Percentiles rank a stretch among this genome's conserved stretches.
These are phyloP conservation scores for Drosophila baimaii DNA, from an alignment of 1,140 invertebrate genomes.

Conservation along the genomic window DNA sequence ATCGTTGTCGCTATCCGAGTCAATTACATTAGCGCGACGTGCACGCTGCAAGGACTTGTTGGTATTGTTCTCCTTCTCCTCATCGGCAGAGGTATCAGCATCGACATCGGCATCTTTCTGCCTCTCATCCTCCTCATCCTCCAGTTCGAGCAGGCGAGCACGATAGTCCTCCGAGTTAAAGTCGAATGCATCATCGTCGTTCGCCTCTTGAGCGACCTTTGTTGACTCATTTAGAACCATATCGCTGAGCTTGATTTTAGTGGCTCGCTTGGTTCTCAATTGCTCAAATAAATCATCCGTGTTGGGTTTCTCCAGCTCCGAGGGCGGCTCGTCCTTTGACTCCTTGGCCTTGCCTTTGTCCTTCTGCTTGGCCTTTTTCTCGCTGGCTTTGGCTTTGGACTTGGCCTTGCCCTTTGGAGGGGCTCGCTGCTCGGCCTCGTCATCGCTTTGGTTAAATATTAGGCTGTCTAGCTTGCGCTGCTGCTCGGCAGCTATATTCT, in stretches of 20 bases:
- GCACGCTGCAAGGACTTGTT: conserved; percentile 73
- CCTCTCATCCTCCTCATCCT: conserved; percentile 47
- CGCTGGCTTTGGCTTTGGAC: conserved; percentile 29
- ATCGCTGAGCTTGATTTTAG: conserved; percentile 73
- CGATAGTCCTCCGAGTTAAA: conserved; percentile 83
- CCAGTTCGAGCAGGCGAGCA: conserved; percentile 73
- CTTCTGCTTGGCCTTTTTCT: conserved; percentile 41
- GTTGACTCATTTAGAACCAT: conserved; percentile 68
- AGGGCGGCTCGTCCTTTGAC: conserved; percentile 45
- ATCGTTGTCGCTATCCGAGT: conserved; percentile 79
- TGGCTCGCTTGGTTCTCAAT: conserved; percentile 77
- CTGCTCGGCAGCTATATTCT: conserved; percentile 62
- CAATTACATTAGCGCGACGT: conserved; percentile 84
- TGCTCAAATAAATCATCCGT: conserved; percentile 79
- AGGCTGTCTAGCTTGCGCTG: conserved; percentile 72
- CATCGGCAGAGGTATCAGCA: too few species aligned
- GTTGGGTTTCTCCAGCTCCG: conserved; percentile 68
- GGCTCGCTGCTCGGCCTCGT: conserved; percentile 63
- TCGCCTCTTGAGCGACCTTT: conserved; percentile 34
- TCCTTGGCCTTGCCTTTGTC: conserved; percentile 36
- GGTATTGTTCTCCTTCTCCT: conserved; percentile 66
- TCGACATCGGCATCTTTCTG: conserved; percentile 3
- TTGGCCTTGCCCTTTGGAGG: conserved; percentile 44
- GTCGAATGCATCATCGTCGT: conserved; percentile 70
- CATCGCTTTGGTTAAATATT: conserved; percentile 82